These are phyloP conservation scores for Oreochromis niloticus DNA, from an alignment of 2,113 vertebrate species.

Conservation along the genomic window DNA sequence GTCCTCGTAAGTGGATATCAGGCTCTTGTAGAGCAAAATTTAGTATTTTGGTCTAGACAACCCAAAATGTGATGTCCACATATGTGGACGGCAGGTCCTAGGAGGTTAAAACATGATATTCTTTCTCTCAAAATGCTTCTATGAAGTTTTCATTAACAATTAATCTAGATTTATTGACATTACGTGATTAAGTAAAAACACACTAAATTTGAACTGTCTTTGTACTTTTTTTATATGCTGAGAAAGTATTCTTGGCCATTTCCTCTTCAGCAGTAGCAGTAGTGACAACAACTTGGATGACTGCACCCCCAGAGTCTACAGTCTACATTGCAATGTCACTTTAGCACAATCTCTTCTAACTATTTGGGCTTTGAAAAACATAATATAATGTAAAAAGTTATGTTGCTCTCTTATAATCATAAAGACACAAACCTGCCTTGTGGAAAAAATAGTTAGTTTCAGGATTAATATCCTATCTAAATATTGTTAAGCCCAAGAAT, in stretches of 20 bases:
- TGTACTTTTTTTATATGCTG: background rate
- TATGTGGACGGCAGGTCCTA: no score
- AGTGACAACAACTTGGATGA: background rate
- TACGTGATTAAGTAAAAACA: background rate
- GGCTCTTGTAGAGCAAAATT: background rate
- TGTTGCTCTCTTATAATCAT: background rate
- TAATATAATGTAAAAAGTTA: constrained; percentile 7
- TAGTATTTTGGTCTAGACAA: background rate
- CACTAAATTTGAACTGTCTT: background rate
- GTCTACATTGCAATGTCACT: background rate
- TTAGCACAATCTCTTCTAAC: background rate
- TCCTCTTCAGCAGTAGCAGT: background rate
- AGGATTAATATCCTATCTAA: background rate
- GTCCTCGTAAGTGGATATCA: background rate
- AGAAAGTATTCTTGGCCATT: background rate
- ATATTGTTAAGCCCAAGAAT: background rate
- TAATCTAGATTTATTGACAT: background rate
- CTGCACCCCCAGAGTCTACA: background rate
- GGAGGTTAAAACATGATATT: background rate
- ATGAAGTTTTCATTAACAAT: background rate
- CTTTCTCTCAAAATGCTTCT: background rate
- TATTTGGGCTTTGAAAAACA: background rate
- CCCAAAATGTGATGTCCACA: no score
- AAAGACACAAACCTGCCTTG: background rate
- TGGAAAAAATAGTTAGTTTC: background rate